Evolutionary conservation across 2,888 invertebrate genomes (phyloP), one percentile per base, ranked within the genome.

Genomic region (Thereva unica): DNA sequence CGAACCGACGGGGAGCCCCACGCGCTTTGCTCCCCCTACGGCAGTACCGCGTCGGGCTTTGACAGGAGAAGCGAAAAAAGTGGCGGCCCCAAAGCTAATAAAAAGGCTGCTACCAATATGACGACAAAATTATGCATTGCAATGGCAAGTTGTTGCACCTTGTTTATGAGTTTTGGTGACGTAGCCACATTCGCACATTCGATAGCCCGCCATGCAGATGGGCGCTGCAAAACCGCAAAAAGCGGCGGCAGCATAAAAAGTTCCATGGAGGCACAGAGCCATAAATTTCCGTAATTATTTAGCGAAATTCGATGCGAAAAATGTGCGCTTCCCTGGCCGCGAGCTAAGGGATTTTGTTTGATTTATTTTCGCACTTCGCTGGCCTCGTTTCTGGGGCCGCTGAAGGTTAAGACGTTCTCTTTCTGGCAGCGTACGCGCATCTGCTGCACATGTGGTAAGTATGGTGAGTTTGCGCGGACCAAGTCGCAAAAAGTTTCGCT

Each of bases 161-260:
- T 65, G 65, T 65, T 65, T 68, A 59, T 68, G 65, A 65, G 42
- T 59, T 52, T 54, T 65, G 61, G 55, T 65, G 65, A 64, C 67
- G 64, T 57, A 67, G 44, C 45, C 49, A 57, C 37, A 50, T 41
- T 50, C 49, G 44, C 41, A 47, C 10, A 12, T 2, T 9, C 5
- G 40, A 23, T 41, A 23, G 34, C 37, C 34, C 45, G n/a, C 42
- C 42, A 38, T 50, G 64, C 41, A 9, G 10, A 7, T 41, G 34
- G 10, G 12, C 44, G n/a, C 12, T 9, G 53, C 23, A 23, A 34
- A 44, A 53, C 59, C 59, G 10, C 57, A 35, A 47, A 44, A 47
- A 41, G 38, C 45, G 34, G 61, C 8, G 23, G 42, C 44, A 8
- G 10, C 8, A 67, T 23, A 23, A 23, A 23, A 23, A 23, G 23